phyloP scores from a whole-genome alignment of 2,888 invertebrate genomes.

The Autographa pulchrina region DNA sequence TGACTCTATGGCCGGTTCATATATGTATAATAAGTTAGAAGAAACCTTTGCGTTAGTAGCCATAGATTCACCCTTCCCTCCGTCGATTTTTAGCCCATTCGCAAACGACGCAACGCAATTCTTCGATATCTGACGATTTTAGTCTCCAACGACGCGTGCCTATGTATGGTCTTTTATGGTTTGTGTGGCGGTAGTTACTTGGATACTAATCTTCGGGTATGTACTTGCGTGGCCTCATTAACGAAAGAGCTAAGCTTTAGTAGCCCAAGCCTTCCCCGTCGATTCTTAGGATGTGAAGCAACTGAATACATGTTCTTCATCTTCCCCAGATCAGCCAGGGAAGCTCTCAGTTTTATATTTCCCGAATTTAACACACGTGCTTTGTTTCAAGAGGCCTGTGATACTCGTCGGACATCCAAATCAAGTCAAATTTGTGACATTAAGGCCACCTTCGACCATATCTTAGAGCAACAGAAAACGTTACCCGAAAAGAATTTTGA shows the following conservation, averaged over 20 bases:
- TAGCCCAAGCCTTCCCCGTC: slow-evolving; percentile 6
- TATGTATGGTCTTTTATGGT: too few relatives aligned
- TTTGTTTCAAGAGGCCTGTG: slow-evolving; percentile 80
- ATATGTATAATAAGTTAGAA: too few relatives aligned
- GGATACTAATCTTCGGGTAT: too few relatives aligned
- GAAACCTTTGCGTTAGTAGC: too few relatives aligned
- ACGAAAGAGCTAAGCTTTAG: too few relatives aligned
- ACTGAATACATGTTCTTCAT: slow-evolving; percentile 49
- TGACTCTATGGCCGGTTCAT: too few relatives aligned
- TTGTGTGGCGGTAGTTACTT: too few relatives aligned
- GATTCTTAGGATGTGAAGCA: slow-evolving; percentile 40
- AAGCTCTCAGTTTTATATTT: slow-evolving; percentile 45
- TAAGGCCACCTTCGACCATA: slow-evolving; percentile 63
- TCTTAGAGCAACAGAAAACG: slow-evolving; percentile 48
- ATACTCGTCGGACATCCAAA: slow-evolving; percentile 50
- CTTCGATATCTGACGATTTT: too few relatives aligned
- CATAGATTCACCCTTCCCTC: not conserved
- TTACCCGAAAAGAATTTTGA: slow-evolving; percentile 60
- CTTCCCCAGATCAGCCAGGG: slow-evolving; percentile 45
- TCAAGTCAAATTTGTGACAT: slow-evolving; percentile 68
- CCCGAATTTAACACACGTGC: slow-evolving; percentile 58
- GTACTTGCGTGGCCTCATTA: too few relatives aligned
- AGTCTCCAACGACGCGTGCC: too few relatives aligned
- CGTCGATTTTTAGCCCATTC: not conserved
- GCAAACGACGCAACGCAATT: too few relatives aligned